phyloP scores from a whole-genome alignment of 64 coral and sea anemone genomes.

The Hydrozoanthus tunicans region DNA sequence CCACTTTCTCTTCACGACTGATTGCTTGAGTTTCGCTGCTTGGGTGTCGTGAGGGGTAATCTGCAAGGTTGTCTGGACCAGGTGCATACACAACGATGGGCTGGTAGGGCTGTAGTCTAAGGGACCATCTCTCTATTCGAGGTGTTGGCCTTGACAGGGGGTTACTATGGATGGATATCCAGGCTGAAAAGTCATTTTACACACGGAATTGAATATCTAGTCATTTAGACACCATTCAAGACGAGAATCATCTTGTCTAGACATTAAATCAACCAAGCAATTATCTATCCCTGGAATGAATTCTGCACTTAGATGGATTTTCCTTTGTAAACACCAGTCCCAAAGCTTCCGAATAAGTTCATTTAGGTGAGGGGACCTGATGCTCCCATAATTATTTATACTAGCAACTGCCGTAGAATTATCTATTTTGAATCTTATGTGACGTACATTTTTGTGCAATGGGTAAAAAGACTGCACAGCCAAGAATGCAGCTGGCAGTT shows the following conservation, averaged over 20 bases:
- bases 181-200: no score
- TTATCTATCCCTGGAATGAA: no score
- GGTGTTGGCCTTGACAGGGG: constrained; percentile 33
- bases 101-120: constrained; percentile 33
- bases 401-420: not conserved
- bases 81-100: constrained; percentile 10
- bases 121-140: constrained; percentile 24
- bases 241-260: no score
- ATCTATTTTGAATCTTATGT: not conserved
- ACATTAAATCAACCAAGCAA: no score
- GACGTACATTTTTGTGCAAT: not conserved
- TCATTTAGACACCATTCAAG: no score
- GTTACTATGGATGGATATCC: constrained; percentile 34
- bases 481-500: not conserved
- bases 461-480: no score
- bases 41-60: constrained; percentile 12
- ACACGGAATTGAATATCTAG: no score
- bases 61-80: constrained; percentile 20
- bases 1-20: constrained; percentile 41
- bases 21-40: not conserved
- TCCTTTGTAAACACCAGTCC: not conserved
- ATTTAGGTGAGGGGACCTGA: not conserved
- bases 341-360: not conserved
- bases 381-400: not conserved
- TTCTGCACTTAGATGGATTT: no score